Conservation (phyloP, 2,888 invertebrate genomes). For the Pterobdella sp. region DNA sequence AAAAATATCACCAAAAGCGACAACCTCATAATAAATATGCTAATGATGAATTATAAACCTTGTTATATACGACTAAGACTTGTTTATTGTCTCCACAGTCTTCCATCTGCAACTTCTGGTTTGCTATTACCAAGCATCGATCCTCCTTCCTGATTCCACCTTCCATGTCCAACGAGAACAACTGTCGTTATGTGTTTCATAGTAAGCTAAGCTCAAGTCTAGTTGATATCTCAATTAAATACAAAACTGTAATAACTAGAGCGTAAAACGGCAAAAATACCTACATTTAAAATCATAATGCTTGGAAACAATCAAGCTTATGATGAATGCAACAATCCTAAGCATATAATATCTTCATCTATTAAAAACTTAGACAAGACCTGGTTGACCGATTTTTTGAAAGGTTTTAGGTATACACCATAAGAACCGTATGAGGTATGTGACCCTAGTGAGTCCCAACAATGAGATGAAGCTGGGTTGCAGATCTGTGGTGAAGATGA, state of each 20-base stretch:
- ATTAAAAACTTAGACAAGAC: background rate
- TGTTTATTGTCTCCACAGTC: background rate
- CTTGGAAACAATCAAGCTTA: background rate
- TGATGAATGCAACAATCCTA: background rate
- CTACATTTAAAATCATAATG: background rate
- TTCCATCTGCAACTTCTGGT: background rate
- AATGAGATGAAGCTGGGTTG: background rate
- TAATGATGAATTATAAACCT: background rate
- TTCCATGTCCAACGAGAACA: constrained; percentile 18
- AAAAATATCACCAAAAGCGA: background rate
- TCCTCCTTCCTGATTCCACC: constrained; percentile 13
- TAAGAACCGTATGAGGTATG: constrained; percentile 3
- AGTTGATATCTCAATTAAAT: too few relatives aligned
- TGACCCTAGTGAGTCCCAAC: constrained; percentile 2
- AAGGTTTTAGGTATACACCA: background rate
- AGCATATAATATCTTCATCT: background rate
- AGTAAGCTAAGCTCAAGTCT: too few relatives aligned
- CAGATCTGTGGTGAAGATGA: constrained; percentile 21
- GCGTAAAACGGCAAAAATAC: background rate
- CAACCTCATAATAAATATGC: background rate
- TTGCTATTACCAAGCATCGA: background rate
- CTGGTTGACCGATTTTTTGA: background rate
- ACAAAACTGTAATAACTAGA: background rate
- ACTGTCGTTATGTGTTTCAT: too few relatives aligned
- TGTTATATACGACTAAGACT: background rate